Conservation (phyloP, 2,113 vertebrate species). For the Muntiacus muntjak region DNA sequence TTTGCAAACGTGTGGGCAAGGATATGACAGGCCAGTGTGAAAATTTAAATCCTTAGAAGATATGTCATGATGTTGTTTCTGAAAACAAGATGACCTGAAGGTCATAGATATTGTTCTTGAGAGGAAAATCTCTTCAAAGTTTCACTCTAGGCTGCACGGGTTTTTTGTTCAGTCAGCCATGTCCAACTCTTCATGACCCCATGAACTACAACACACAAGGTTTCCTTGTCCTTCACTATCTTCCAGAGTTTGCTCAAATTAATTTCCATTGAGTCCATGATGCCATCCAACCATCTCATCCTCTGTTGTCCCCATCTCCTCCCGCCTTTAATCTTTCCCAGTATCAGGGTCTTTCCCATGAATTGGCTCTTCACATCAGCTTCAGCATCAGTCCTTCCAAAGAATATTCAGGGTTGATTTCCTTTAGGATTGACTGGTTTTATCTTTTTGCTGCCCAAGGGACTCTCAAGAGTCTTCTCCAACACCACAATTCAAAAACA, state of each 20-base stretch:
- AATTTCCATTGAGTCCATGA: neutral
- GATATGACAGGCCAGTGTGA: neutral
- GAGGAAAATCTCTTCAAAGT: neutral
- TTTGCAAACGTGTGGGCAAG: neutral
- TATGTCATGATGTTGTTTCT: neutral
- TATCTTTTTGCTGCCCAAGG: neutral
- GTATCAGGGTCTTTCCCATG: neutral
- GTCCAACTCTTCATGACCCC: neutral
- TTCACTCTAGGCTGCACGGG: neutral
- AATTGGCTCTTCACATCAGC: neutral
- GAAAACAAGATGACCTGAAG: neutral
- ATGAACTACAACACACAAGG: neutral
- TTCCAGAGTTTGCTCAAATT: neutral
- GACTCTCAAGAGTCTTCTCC: neutral
- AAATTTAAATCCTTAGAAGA: constrained; percentile 27
- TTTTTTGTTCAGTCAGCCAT: neutral
- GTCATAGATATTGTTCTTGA: neutral
- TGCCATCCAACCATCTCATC: neutral
- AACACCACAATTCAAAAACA: neutral
- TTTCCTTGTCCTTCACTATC: neutral
- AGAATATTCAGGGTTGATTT: neutral
- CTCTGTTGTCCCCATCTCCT: neutral
- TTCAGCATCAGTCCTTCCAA: neutral
- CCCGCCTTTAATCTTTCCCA: neutral
- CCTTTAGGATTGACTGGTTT: neutral